Evolutionary conservation across 2,113 vertebrate genomes (phyloP).

Genomic region (Atractosteus spatula): DNA sequence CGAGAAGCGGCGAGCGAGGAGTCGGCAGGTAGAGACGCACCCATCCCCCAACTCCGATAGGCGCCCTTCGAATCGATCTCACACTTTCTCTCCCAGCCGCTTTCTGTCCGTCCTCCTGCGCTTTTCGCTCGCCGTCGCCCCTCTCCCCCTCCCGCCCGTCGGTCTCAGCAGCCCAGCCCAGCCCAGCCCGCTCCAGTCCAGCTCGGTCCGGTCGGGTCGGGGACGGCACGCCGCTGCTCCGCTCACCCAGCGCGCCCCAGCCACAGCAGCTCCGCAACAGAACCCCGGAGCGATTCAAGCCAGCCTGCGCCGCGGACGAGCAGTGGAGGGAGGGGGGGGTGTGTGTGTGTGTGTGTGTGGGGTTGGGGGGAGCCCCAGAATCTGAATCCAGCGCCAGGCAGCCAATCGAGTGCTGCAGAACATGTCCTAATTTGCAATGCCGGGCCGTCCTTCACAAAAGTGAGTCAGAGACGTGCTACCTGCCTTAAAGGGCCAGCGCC

Average conservation of each 20-base stretch:
- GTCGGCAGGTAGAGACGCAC: slow-evolving; percentile 42
- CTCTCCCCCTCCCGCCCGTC: slow-evolving; percentile 20
- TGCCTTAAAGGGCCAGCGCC: slow-evolving; percentile 31
- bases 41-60: slow-evolving; percentile 53
- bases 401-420: slow-evolving; percentile 35
- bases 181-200: too few species aligned
- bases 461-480: slow-evolving; percentile 26
- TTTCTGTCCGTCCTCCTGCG: not conserved
- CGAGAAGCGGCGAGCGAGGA: slow-evolving; percentile 49
- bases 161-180: not conserved
- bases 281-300: not conserved
- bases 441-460: slow-evolving; percentile 1
- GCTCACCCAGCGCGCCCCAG: too few species aligned
- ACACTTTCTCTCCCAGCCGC: not conserved
- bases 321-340: not conserved
- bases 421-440: slow-evolving; percentile 35
- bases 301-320: not conserved
- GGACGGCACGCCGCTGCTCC: too few species aligned
- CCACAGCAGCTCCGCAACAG: not conserved
- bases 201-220: too few species aligned
- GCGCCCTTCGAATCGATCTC: slow-evolving; percentile 11
- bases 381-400: slow-evolving; percentile 30
- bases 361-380: slow-evolving; percentile 41
- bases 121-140: slow-evolving; percentile 7
- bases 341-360: too few species aligned